Evolutionary conservation across 1,140 invertebrate species (phyloP).

Genomic region (Drosophila nikananu): DNA sequence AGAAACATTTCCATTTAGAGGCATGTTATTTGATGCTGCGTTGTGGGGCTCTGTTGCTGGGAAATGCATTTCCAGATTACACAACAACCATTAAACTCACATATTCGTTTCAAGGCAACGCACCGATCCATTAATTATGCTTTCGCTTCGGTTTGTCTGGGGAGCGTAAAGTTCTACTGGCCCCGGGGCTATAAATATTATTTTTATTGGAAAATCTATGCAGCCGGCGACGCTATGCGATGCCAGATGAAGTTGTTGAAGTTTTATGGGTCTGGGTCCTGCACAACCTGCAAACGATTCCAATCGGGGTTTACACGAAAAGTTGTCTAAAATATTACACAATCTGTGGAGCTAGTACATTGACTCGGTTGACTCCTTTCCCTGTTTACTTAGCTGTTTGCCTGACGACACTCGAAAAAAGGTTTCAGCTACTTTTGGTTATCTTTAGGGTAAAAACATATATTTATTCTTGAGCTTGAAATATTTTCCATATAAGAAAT

Average conservation of each 20-base stretch:
- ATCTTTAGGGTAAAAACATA: background rate
- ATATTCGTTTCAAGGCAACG: constrained; percentile 46
- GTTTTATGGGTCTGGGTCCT: constrained; percentile 20
- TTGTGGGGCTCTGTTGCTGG: constrained; percentile 3
- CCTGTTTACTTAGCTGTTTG: constrained; percentile 24
- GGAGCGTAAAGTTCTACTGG: constrained; percentile 20
- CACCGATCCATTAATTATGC: constrained; percentile 69
- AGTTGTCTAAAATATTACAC: constrained; percentile 58
- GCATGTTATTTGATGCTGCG: constrained; percentile 50
- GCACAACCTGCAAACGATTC: constrained; percentile 13
- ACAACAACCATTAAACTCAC: constrained; percentile 46
- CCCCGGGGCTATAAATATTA: constrained; percentile 57
- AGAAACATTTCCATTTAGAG: constrained; percentile 54
- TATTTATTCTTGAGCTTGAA: background rate
- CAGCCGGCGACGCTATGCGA: background rate
- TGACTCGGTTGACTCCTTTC: constrained; percentile 46
- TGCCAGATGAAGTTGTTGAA: constrained; percentile 16
- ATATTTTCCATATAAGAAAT: background rate
- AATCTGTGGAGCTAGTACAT: constrained; percentile 47
- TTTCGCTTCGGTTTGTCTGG: constrained; percentile 47
- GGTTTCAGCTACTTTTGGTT: background rate
- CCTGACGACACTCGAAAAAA: constrained; percentile 3
- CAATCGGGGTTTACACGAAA: constrained; percentile 5
- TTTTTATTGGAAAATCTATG: constrained; percentile 46
- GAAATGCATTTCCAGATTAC: constrained; percentile 58